Evolutionary conservation across 2,797 vertebrate genomes (phyloP), one percentile per base, ranked within the genome.

Genomic region (Coracias cyanogaster): DNA sequence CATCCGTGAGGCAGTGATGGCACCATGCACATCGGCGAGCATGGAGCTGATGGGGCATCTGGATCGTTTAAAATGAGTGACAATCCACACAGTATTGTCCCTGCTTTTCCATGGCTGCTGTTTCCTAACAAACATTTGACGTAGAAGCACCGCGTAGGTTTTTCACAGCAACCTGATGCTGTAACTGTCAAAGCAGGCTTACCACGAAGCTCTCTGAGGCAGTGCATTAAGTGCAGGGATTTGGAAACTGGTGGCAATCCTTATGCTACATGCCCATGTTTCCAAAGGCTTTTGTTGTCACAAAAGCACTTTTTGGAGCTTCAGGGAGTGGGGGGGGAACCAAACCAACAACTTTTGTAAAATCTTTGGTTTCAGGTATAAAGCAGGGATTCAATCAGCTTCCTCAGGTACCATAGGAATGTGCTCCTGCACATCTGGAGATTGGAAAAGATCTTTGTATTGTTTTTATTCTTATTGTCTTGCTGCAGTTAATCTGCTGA

Each of bases 21-120:
- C 48, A 62, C 29, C 12, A 1, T 0, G 0, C 6, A 1, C 9
- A 3, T 49, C 0, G 0, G 20, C 1, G 3, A 72, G 54, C 2
- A 0, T 13, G 46, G 65, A 67, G 29, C 62, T 77, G 17, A 4
- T 12, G 16, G 43, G 39, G 8, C 4, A 0, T 31, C 61, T 31
- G 49, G 15, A 5, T 21, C 43, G 13, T 51, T 69, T 77, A 72
- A 81, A 73, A 19, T 5, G 18, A 41, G 25, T 18, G 24, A 15
- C 37, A 41, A 52, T 67, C 33, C 2, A 0, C 28, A 37, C 55
- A 12, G 29, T 0, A 0, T 45, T 88, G 67, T 41, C 60, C 39
- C 22, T 48, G 64, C 39, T 74, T 52, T 80, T 73, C 46, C 60
- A n/a, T 64, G 25, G 25, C 52, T 82, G 62, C 61, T 35, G 28